Percentiles rank a stretch among this genome's conserved stretches.
These are phyloP conservation scores for Gracilinanus agilis DNA, from an alignment of 2,113 vertebrate genomes.

Conservation along the genomic window DNA sequence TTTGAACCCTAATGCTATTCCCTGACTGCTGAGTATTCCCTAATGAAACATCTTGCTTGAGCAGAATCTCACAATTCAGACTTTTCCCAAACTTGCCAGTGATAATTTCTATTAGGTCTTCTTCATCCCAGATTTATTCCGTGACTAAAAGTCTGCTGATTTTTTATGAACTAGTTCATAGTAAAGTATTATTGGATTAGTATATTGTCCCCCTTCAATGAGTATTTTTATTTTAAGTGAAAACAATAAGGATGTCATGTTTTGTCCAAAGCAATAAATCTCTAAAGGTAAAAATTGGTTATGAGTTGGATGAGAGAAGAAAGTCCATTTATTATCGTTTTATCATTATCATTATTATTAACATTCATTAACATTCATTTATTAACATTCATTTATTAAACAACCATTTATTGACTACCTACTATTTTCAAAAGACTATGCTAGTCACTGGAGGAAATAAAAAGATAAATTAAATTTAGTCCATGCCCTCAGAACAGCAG, in stretches of 20 bases:
- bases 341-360: too few species aligned
- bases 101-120: neutral
- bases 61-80: neutral
- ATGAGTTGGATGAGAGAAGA: neutral
- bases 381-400: too few species aligned
- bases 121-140: neutral
- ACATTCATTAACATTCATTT: too few species aligned
- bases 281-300: neutral
- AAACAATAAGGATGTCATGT: neutral
- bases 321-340: neutral
- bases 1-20: neutral
- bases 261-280: neutral
- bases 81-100: neutral
- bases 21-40: neutral
- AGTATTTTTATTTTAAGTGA: neutral
- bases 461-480: neutral
- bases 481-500: neutral
- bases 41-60: neutral
- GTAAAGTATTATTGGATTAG: neutral
- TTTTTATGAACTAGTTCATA: neutral
- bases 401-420: neutral
- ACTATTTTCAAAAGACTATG: neutral
- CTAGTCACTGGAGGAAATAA: neutral
- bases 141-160: neutral
- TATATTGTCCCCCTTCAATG: neutral